Evolutionary conservation across 2,888 invertebrate species (phyloP), one percentile per base, ranked within the genome.

Genomic region (Drosophila siamana): DNA sequence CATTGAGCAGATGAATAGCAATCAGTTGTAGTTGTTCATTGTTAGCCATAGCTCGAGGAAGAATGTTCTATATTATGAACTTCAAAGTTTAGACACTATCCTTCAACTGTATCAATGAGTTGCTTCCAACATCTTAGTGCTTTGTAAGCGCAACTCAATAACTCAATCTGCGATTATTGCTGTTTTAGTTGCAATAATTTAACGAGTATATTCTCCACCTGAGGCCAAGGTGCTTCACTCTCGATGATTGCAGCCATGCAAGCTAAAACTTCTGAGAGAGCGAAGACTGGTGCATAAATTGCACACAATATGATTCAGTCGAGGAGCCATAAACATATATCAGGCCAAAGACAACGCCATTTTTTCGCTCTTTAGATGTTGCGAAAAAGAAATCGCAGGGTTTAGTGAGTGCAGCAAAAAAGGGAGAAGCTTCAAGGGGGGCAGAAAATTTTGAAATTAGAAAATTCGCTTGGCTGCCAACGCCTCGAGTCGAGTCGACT

Each of bases 281-380:
- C 56, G 47, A 54, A 46, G 64, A 38, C 52, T 26, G 57, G 67
- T 54, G 50, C 74, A 86, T 86, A 86, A 84, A 81, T 84, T 86
- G 64, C 55, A 38, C 68, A 75, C 79, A 81, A 86, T 84, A 84
- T 81, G 85, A 81, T 86, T 86, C 69, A 22, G 79, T 28, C 80
- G 43, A 68, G 1, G 33, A 19, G 51, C 30, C 75, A 71, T 75
- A 71, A 86, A 71, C 78, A 80, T 86, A 77, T 84, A 84, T 80
- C 71, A 72, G 59, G 6, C 69, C 69, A 84, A 78, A 59, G 84
- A 83, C 84, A 84, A 69, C 83, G 74, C 62, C 66, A 68, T 69
- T 79, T 74, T 51, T 26, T 41, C 38, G 36, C 46, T 36, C 28
- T 28, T 28, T 5, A 28, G 7, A 28, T 4, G n/a, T 36, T 36